Evolutionary conservation across 2,888 invertebrate genomes (phyloP), one percentile per base, ranked within the genome.

Genomic region (Sinohyriopsis cumingii): DNA sequence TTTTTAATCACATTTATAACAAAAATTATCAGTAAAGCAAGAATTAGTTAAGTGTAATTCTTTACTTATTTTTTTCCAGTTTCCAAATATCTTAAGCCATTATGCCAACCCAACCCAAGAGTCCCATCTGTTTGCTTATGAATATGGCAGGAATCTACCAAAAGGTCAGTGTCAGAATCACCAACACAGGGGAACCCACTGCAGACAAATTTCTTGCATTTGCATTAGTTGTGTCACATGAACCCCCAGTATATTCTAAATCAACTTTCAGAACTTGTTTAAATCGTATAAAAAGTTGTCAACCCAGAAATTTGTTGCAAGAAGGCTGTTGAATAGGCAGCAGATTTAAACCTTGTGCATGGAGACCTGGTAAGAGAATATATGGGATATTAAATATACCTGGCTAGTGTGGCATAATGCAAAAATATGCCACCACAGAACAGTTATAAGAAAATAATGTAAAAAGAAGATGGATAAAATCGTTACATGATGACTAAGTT

Each of bases 81-180:
- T 88, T 65, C 93, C 95, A 20, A 94, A 95, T 86, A 94, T 96
- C 0, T 90, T 97, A 63, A 91, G 96, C 59, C 95, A 96, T 90
- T 95, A 96, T 91, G 95, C 95, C 2, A 96, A 95, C 90, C 96
- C 96, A 5, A 94, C 94, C 81, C 92, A 95, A 55, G 95, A 96
- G 89, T 94, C 95, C 87, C 91, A 96, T 59, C 93, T 97, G 70
- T 98, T 97, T 92, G 95, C 95, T 9, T 96, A 95, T 90, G 96
- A 96, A 88, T 96, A 84, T 77, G 83, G 77, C 54, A 70, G 79
- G 63, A 73, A 69, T 64, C 65, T 64, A 45, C 69, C 71, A 62
- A 64, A 69, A 78, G 74, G 81, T 79, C 68, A 61, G 72, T 69
- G 9, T 56, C 54, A 63, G 6, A 59, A 24, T 59, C 1, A 59